Conservation (phyloP, 2,888 invertebrate species). For the Drosophila nr. fundita region DNA sequence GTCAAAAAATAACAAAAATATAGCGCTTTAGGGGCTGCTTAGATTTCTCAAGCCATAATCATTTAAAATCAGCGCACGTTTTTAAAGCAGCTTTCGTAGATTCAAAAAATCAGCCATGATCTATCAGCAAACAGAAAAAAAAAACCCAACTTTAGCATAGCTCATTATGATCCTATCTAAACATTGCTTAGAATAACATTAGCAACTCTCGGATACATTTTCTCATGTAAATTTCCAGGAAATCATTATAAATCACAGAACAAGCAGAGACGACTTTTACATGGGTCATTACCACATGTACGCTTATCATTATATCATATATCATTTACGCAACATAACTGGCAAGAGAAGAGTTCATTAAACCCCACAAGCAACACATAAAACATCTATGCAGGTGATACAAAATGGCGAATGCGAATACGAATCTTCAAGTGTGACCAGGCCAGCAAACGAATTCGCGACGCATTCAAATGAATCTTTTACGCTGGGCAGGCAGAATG, state of each 20-base stretch:
- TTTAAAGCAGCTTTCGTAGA: not conserved
- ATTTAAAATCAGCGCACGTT: slow-evolving; percentile 1
- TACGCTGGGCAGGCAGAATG: slow-evolving; percentile 20
- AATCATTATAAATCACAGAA: slow-evolving; percentile 1
- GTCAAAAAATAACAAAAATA: not conserved
- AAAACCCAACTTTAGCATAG: not conserved
- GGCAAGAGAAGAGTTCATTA: slow-evolving; percentile 32
- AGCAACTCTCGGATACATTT: not conserved
- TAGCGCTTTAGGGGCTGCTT: not conserved
- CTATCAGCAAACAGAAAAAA: not conserved
- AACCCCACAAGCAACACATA: slow-evolving; percentile 5
- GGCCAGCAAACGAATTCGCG: slow-evolving; percentile 32
- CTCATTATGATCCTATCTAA: not conserved
- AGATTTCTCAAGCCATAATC: not conserved
- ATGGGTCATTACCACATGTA: slow-evolving; percentile 21
- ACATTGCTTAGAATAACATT: slow-evolving; percentile 3
- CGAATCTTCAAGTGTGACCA: slow-evolving; percentile 24
- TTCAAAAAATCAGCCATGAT: not conserved
- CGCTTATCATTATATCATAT: slow-evolving; percentile 15
- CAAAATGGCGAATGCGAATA: slow-evolving; percentile 26
- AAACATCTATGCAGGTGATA: slow-evolving; percentile 8
- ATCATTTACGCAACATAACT: slow-evolving; percentile 5
- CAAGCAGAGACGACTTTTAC: slow-evolving; percentile 4
- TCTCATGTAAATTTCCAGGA: not conserved
- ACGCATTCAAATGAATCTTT: slow-evolving; percentile 37